These are phyloP conservation scores for Heterocephalus glaber DNA, from an alignment of 2,113 vertebrate species.

Conservation along the genomic window DNA sequence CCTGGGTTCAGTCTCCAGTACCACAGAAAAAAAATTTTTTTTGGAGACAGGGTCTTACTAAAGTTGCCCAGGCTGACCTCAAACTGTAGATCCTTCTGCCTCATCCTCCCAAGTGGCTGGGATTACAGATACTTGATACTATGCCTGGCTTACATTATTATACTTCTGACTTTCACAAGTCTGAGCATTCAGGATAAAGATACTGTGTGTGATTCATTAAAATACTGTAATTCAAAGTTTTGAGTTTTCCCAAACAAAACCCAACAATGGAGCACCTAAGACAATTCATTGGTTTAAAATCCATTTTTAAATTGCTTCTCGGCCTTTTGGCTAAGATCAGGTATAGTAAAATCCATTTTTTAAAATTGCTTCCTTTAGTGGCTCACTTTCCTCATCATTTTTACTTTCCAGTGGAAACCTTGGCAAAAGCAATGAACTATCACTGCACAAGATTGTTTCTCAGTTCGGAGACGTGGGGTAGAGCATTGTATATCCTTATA, in stretches of 20 bases:
- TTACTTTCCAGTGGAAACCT: slow-evolving; percentile 24
- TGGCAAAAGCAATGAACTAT: not conserved
- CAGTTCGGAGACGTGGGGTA: not conserved
- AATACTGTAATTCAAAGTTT: slow-evolving; percentile 45
- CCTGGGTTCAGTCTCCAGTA: not conserved
- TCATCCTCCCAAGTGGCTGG: not conserved
- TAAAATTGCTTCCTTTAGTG: slow-evolving; percentile 26
- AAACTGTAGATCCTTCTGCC: not conserved
- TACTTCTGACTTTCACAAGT: slow-evolving; percentile 32
- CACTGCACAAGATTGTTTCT: not conserved
- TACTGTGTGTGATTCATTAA: not conserved
- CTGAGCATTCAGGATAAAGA: not conserved
- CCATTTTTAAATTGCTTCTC: slow-evolving; percentile 15
- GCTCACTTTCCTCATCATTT: not conserved
- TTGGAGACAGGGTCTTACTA: not conserved
- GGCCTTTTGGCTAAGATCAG: no score
- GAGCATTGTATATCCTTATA: not conserved
- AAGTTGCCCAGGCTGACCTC: not conserved
- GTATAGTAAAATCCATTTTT: slow-evolving; percentile 40
- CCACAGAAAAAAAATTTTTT: not conserved
- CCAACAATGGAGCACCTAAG: not conserved
- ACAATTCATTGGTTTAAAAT: slow-evolving; percentile 54
- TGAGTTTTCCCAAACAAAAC: slow-evolving; percentile 19
- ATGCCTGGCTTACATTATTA: not conserved
- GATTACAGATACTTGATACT: not conserved